Evolutionary conservation across 2,797 vertebrate genomes (phyloP).

Genomic region (Streptopelia turtur): DNA sequence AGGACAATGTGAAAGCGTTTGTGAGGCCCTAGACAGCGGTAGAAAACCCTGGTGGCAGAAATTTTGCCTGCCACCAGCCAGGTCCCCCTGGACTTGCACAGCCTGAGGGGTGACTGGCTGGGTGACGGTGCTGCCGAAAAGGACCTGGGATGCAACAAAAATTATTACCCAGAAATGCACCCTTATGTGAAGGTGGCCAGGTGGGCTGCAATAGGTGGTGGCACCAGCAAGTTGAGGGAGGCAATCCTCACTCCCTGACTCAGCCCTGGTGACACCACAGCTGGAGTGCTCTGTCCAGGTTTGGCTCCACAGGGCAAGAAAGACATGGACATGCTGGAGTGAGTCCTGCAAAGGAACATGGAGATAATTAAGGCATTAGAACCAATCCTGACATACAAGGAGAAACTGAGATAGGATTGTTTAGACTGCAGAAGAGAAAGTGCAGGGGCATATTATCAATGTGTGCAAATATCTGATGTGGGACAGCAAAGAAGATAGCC

Average conservation of each 20-base stretch:
- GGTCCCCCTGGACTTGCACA: no score
- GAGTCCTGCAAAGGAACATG: not conserved
- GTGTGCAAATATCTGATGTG: not conserved
- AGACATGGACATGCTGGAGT: not conserved
- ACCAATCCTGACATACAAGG: not conserved
- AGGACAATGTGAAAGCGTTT: accelerated
- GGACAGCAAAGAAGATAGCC: not conserved
- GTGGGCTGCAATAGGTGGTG: not conserved
- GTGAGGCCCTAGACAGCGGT: not conserved
- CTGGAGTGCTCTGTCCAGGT: not conserved
- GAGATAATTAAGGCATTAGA: not conserved
- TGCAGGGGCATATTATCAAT: not conserved
- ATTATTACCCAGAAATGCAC: not conserved
- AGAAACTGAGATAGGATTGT: not conserved
- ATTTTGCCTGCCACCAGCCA: accelerated
- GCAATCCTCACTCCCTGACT: not conserved
- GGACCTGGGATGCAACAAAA: not conserved
- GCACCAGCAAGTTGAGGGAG: not conserved
- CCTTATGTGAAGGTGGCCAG: not conserved
- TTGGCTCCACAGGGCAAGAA: not conserved
- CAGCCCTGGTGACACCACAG: not conserved
- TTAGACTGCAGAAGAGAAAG: not conserved
- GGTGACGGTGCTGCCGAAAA: not conserved
- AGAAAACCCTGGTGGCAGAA: not conserved
- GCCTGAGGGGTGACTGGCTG: not conserved